Evolutionary conservation across 2,113 vertebrate species (phyloP), one percentile per base, ranked within the genome.

Genomic region (Nematolebias whitei): DNA sequence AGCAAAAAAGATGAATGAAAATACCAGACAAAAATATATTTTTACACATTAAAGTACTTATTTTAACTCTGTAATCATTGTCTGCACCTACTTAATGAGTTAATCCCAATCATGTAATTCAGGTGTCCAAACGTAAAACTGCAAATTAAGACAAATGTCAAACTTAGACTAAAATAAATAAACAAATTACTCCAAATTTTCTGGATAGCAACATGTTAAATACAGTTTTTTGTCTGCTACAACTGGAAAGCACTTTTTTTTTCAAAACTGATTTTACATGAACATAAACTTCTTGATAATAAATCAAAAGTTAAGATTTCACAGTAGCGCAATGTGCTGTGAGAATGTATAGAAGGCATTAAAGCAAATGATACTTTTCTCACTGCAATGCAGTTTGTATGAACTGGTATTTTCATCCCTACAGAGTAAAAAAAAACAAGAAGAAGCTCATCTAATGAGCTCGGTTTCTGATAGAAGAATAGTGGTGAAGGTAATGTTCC

Each of bases 391-490:
- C 15, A 8, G 26, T 47, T 53, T 48, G 2, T 63, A 32, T 63
- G 47, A 18, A 50, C 19, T 49, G 56, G 43, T 53, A 54, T 59
- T 23, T 55, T 64, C 40, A 39, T 15, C 43, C 65, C 18, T 23
- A 40, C 70, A 60, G 23, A 32, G 15, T 51, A 47, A 47, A 69
- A 50, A 26, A 57, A 70, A n/a, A n/a, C n/a, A n/a, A n/a, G n/a
- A n/a, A n/a, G n/a, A n/a, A n/a, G n/a, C 73, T 49, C 64, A 47
- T 35, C 32, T 35, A 35, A 79, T 74, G 60, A 63, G 66, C 44
- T 47, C 48, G 16, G 65, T 51, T 58, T 65, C 57, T 44, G 22
- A 72, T 45, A 64, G 26, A 75, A 69, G 65, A 40, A 48, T 41
- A 39, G 40, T 58, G 35, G 44, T 50, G 67, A 76, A 71, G 78